A percentile compares a stretch with the other conserved stretches of the same genome.
phyloP scores from a whole-genome alignment of 2,888 invertebrate species.

The Protonemura montana region DNA sequence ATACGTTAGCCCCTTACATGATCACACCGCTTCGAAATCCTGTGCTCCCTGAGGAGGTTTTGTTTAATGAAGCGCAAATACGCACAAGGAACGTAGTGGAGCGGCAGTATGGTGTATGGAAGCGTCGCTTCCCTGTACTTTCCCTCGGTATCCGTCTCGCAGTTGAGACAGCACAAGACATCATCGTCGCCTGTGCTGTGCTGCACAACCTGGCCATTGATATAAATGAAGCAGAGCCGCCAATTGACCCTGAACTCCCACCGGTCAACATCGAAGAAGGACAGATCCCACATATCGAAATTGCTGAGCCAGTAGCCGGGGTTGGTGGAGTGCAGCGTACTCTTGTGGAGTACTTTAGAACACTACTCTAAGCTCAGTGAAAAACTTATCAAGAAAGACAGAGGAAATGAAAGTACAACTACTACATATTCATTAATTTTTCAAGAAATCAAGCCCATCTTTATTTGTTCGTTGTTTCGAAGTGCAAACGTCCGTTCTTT shows the following conservation, averaged over 20 bases:
- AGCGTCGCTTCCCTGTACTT: slow-evolving; percentile 46
- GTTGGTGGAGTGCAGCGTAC: neutral
- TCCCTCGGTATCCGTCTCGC: slow-evolving; percentile 34
- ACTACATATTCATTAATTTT: no score
- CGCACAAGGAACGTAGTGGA: slow-evolving; percentile 51
- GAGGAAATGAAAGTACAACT: no score
- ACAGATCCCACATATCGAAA: neutral
- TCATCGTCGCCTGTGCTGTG: slow-evolving; percentile 46
- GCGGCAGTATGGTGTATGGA: slow-evolving; percentile 51
- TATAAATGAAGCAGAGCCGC: slow-evolving; percentile 36
- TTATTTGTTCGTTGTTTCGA: no score
- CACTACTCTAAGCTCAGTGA: neutral
- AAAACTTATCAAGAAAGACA: no score
- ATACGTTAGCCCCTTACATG: slow-evolving; percentile 48
- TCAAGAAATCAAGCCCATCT: no score
- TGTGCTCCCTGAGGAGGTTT: slow-evolving; percentile 46
- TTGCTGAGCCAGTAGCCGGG: neutral
- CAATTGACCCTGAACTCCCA: slow-evolving; percentile 35
- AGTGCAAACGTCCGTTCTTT: no score
- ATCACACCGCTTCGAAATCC: slow-evolving; percentile 52
- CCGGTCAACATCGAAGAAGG: neutral
- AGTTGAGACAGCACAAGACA: slow-evolving; percentile 18
- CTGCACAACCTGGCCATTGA: slow-evolving; percentile 46
- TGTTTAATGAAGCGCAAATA: slow-evolving; percentile 52
- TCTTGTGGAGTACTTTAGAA: neutral